Evolutionary conservation across 92 coral and sea anemone genomes (phyloP), one percentile per base, ranked within the genome.

Genomic region (Palythoa grandis): DNA sequence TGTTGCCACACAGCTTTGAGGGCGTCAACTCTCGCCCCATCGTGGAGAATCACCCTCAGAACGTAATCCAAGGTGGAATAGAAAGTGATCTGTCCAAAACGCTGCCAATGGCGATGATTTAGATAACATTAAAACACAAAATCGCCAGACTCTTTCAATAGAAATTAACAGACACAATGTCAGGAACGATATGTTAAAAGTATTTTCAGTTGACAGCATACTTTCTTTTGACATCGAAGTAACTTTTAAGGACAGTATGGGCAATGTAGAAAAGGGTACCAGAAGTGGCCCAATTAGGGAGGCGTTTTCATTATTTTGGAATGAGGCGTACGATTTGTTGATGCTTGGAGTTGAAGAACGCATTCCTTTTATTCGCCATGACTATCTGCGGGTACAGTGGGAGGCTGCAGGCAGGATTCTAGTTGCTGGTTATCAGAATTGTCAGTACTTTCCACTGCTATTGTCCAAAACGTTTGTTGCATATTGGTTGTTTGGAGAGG

Each of bases 321-420:
- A n/a, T 70, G 86, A 82, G 39, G 54, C 19, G 11, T 82, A 82
- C 19, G 75, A 66, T 43, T 82, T 75, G 11, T 40, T 83, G 40
- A 82, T 66, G 86, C 86, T 82, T n/a, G 75, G 86, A 25, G 86
- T 22, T 4, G 29, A 70, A 19, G 65, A 82, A 23, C 85, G 85
- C 25, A 17, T 76, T 29, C 89, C 85, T 40, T 86, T 6, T 29
- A 86, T 86, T 35, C 52, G 92, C n/a, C 91, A 88, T 54, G 80
- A 84, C 56, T 88, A 38, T 77, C 85, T 84, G 57, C 78, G 88
- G 3, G 19, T 65, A 23, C 70, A 53, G 25, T 83, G 91, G 88
- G 79, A 88, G 52, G 88, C 91, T 13, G 50, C 76, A 20, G 91
- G 67, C 19, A 74, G 91, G 39, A 83, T 88, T 52, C n/a, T n/a